phyloP scores from a whole-genome alignment of 92 coral and sea anemone species.

The Phymanthus crucifer region DNA sequence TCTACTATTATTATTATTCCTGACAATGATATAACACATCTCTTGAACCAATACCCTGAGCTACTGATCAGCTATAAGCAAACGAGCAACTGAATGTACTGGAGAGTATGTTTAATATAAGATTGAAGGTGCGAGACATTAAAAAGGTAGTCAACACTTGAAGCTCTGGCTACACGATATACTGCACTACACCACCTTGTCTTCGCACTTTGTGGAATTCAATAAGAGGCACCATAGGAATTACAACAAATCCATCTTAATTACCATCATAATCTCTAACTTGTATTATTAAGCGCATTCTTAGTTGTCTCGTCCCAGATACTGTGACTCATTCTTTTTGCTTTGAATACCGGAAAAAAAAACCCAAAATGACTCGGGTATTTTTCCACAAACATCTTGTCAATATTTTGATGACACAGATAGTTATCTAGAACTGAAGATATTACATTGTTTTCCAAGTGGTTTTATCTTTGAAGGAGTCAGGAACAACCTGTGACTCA shows the following conservation, averaged over 20 bases:
- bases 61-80: not conserved
- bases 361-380: not conserved
- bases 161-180: not conserved
- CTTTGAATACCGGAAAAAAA: not conserved
- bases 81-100: not conserved
- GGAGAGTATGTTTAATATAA: too few species aligned
- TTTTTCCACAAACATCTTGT: not conserved
- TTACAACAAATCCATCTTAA: constrained; percentile 1
- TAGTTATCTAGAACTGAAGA: not conserved
- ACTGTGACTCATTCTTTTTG: not conserved
- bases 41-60: not conserved
- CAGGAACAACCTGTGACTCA: not conserved
- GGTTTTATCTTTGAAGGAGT: not conserved
- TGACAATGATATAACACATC: not conserved
- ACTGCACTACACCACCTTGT: not conserved
- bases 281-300: not conserved
- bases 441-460: not conserved
- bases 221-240: not conserved
- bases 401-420: not conserved
- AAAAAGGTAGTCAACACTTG: not conserved
- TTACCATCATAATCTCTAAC: not conserved
- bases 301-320: not conserved
- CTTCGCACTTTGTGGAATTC: not conserved
- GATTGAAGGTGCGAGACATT: not conserved
- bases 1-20: not conserved